Evolutionary conservation across 1,140 invertebrate species (phyloP).

Genomic region (Meloidogyne floridensis): DNA sequence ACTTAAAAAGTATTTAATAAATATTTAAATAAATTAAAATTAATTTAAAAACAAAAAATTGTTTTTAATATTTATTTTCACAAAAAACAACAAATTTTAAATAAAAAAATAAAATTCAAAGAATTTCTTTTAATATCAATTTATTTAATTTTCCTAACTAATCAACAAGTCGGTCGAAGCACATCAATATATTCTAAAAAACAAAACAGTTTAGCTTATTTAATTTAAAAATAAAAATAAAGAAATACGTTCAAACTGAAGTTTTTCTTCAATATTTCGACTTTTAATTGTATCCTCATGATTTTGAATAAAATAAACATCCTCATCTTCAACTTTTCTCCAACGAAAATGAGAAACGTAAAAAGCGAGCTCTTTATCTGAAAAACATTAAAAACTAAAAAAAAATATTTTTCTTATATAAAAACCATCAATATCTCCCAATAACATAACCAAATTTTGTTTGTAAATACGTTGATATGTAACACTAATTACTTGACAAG

Average conservation of each 20-base stretch:
- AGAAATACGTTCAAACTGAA: constrained; percentile 51
- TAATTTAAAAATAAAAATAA: constrained; percentile 9
- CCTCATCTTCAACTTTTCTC: constrained; percentile 40
- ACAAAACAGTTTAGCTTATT: background rate
- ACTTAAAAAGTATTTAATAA: no score
- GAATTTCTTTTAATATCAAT: background rate
- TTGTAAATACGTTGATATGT: constrained; percentile 93
- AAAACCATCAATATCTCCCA: constrained; percentile 76
- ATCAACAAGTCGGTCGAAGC: constrained; percentile 17
- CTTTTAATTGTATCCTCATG: constrained; percentile 57
- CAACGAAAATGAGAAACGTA: constrained; percentile 44
- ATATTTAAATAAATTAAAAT: no score
- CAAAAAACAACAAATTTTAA: background rate
- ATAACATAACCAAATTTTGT: constrained; percentile 77
- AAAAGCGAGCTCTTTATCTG: constrained; percentile 37
- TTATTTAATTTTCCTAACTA: background rate
- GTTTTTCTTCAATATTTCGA: constrained; percentile 55
- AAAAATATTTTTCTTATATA: constrained; percentile 2
- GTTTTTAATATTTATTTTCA: no score
- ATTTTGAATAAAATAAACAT: constrained; percentile 54
- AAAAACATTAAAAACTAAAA: constrained; percentile 10
- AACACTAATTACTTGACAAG: constrained; percentile 92
- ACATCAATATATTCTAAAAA: constrained; percentile 46
- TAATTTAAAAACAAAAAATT: no score
- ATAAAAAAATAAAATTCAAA: background rate